Evolutionary conservation across 2,888 invertebrate species (phyloP).

Genomic region (Callyntrura guangdongensis): DNA sequence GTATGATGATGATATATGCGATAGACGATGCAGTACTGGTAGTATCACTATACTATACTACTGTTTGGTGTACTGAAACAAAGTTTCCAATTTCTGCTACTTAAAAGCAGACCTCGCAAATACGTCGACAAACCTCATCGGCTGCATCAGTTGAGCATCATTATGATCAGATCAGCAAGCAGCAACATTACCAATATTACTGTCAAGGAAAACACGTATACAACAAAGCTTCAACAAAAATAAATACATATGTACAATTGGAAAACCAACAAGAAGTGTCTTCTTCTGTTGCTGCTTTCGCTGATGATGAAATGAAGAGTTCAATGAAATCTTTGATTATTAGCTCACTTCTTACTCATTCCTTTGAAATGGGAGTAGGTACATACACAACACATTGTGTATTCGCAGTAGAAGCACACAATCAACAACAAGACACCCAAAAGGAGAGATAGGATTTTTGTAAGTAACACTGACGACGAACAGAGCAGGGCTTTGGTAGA

Average conservation of each 20-base stretch:
- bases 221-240: constrained; percentile 41
- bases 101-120: not conserved
- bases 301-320: constrained; percentile 44
- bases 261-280: not conserved
- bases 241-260: constrained; percentile 44
- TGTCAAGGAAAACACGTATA: not conserved
- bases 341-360: constrained; percentile 13
- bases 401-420: not conserved
- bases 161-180: not conserved
- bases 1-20: not conserved
- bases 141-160: too few species aligned
- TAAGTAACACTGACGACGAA: not conserved
- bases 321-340: constrained; percentile 54
- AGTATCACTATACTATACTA: too few species aligned
- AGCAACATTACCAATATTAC: not conserved
- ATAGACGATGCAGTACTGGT: not conserved
- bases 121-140: not conserved
- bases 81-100: constrained; percentile 10
- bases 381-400: not conserved
- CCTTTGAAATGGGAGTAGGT: not conserved
- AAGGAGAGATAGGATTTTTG: not conserved
- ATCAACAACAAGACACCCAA: too few species aligned
- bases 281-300: too few species aligned
- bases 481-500: not conserved
- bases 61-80: not conserved